These are phyloP conservation scores for Ashinkailepas kermadecensis DNA, from an alignment of 2,888 invertebrate species.

Conservation along the genomic window DNA sequence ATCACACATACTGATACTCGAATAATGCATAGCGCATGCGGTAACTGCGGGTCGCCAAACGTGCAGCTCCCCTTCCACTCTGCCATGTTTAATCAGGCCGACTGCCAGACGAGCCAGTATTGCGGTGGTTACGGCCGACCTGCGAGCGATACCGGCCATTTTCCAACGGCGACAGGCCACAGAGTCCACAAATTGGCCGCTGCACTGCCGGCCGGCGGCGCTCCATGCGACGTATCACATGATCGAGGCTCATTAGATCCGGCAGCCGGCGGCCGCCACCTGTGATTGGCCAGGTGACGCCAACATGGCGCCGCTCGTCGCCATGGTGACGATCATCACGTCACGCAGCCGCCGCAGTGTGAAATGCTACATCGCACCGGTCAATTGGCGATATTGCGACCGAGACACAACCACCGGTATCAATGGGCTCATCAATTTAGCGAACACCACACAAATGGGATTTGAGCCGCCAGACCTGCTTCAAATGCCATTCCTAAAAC, in stretches of 20 bases:
- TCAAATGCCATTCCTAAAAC: no score
- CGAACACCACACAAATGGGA: no score
- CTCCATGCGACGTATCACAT: background rate
- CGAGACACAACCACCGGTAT: no score
- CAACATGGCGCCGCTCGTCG: constrained; percentile 17
- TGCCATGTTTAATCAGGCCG: background rate
- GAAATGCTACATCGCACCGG: no score
- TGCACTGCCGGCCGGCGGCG: background rate
- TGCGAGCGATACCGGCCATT: background rate
- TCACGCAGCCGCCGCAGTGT: no score
- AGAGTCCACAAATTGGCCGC: background rate
- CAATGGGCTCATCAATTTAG: no score
- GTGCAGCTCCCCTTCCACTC: background rate
- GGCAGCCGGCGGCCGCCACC: background rate
- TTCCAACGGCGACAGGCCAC: background rate
- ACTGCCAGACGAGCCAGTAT: background rate
- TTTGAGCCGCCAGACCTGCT: no score
- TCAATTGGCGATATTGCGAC: no score
- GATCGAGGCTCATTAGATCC: constrained; percentile 5
- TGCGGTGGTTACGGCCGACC: background rate
- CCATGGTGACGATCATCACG: background rate
- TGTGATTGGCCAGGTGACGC: background rate
- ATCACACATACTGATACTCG: no score
- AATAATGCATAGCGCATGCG: no score
- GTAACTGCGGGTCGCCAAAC: background rate